Evolutionary conservation across 2,797 vertebrate genomes (phyloP).

Genomic region (Florisuga fusca): DNA sequence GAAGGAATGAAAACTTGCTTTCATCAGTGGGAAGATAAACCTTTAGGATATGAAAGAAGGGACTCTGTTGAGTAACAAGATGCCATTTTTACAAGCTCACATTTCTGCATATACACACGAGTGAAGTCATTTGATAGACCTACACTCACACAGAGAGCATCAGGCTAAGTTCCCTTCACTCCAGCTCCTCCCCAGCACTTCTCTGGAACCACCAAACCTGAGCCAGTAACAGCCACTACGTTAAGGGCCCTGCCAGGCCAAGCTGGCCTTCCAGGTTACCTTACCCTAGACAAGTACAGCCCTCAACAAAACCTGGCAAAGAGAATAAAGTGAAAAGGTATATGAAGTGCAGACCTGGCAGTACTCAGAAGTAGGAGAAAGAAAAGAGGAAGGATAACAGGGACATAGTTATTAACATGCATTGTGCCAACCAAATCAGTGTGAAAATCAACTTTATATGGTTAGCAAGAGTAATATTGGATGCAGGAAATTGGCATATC

Average conservation of each 20-base stretch:
- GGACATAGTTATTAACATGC: neutral
- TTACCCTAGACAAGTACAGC: neutral
- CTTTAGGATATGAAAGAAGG: neutral
- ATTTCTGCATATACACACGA: neutral
- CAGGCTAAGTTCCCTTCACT: neutral
- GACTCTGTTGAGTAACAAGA: neutral
- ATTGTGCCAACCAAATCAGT: neutral
- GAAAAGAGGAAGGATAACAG: neutral
- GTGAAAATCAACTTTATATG: constrained; percentile 25
- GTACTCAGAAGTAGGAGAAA: neutral
- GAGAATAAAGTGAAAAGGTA: neutral
- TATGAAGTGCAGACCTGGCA: neutral
- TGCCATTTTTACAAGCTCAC: neutral
- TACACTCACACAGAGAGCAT: neutral
- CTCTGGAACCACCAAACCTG: neutral
- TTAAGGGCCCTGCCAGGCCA: neutral
- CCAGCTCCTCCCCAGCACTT: neutral
- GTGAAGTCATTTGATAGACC: neutral
- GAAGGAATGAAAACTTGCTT: neutral
- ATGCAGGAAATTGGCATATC: neutral
- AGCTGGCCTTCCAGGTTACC: neutral
- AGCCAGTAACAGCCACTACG: neutral
- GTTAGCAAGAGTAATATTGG: neutral
- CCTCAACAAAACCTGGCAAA: neutral
- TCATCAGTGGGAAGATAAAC: neutral